Conservation (phyloP, 2,797 vertebrate genomes). For the Acipenser ruthenus region DNA sequence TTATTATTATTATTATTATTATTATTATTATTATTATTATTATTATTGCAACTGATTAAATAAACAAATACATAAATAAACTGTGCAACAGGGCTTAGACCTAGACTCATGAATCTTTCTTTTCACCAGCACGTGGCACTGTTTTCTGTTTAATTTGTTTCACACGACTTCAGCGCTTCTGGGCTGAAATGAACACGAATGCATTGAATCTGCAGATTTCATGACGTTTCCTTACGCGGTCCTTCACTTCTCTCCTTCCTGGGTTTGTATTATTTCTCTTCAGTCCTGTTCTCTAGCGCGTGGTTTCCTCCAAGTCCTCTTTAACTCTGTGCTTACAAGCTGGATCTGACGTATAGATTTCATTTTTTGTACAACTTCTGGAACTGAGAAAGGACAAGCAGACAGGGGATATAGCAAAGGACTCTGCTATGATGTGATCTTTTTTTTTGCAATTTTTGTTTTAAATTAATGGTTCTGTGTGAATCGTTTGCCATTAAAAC, state of each 20-base stretch:
- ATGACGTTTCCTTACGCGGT: slow-evolving; percentile 40
- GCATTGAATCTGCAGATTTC: slow-evolving; percentile 38
- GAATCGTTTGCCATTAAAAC: slow-evolving; percentile 31
- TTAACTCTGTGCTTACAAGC: slow-evolving; percentile 19
- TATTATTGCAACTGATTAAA: no score
- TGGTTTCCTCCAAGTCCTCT: slow-evolving; percentile 13
- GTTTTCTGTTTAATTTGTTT: slow-evolving; percentile 19
- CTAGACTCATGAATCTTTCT: background rate
- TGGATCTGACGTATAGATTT: slow-evolving; percentile 13
- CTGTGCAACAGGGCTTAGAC: no score
- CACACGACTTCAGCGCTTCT: slow-evolving; percentile 13
- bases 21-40: no score
- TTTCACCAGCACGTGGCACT: slow-evolving; percentile 35
- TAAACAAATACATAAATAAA: no score
- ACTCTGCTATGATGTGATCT: slow-evolving; percentile 20
- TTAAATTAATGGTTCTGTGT: slow-evolving; percentile 26
- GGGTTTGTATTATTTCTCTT: slow-evolving; percentile 7
- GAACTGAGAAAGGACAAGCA: slow-evolving; percentile 18
- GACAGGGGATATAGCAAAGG: slow-evolving; percentile 34
- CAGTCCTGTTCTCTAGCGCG: slow-evolving; percentile 4
- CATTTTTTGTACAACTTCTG: slow-evolving; percentile 6
- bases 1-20: no score
- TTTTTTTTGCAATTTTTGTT: slow-evolving; percentile 16
- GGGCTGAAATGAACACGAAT: slow-evolving; percentile 22
- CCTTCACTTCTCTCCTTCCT: slow-evolving; percentile 27